phyloP scores from a whole-genome alignment of 2,888 invertebrate species.

The Incurvaria masculella region DNA sequence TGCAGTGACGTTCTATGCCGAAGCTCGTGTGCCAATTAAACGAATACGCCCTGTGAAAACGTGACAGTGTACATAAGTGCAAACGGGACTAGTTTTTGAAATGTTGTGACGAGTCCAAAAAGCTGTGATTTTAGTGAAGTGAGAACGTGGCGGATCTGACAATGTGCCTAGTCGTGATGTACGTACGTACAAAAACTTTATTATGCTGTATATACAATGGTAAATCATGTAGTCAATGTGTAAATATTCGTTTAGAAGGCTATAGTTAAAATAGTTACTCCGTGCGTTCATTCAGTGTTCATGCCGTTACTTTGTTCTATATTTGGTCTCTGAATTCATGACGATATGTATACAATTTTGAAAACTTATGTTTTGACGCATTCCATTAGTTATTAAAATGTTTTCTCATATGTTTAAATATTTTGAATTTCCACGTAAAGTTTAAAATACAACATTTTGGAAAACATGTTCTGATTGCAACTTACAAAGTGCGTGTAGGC shows the following conservation, averaged over 20 bases:
- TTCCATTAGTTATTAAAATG: too few relatives aligned
- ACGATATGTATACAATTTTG: too few relatives aligned
- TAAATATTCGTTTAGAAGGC: too few relatives aligned
- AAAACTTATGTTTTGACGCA: too few relatives aligned
- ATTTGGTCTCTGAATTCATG: too few relatives aligned
- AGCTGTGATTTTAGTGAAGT: neutral
- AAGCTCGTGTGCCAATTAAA: too few relatives aligned
- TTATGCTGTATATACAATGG: neutral
- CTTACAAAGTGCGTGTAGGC: too few relatives aligned
- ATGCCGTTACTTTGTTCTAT: too few relatives aligned
- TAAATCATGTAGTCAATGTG: neutral
- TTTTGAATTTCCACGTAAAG: slow-evolving; percentile 12
- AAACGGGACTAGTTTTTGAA: neutral
- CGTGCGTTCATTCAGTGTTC: too few relatives aligned
- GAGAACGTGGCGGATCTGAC: neutral
- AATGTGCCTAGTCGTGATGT: neutral
- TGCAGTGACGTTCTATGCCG: slow-evolving; percentile 13
- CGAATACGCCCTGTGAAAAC: too few relatives aligned
- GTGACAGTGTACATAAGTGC: neutral
- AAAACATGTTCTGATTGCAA: slow-evolving; percentile 8
- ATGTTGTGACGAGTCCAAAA: neutral
- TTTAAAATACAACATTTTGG: slow-evolving; percentile 9
- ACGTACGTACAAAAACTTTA: neutral
- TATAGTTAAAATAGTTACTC: too few relatives aligned
- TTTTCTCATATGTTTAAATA: slow-evolving; percentile 14